Percentiles rank a stretch among this genome's conserved stretches.
These are phyloP conservation scores for Prorops nasuta DNA, from an alignment of 1,140 invertebrate genomes.

Conservation along the genomic window DNA sequence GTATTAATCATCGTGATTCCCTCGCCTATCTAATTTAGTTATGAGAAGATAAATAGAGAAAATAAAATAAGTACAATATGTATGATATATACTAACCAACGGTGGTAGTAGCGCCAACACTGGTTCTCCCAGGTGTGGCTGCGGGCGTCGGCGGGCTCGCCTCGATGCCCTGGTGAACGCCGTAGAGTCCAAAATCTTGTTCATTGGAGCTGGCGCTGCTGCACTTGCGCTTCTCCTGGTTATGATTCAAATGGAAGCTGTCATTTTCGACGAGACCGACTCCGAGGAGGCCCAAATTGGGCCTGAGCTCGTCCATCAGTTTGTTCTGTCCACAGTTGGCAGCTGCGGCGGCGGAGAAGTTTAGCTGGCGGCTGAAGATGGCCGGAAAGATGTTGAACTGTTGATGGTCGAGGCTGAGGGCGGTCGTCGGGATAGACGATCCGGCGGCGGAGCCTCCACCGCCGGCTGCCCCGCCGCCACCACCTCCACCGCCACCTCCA, in stretches of 20 bases:
- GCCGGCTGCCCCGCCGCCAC: conserved; percentile 21
- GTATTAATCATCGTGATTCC: too few relatives aligned
- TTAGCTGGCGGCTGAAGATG: conserved; percentile 82
- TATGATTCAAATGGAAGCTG: conserved; percentile 62
- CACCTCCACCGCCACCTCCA: conserved; percentile 28
- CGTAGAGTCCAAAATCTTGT: conserved; percentile 77
- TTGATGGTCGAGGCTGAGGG: conserved; percentile 65
- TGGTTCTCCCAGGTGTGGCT: conserved; percentile 59
- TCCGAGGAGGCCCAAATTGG: conserved; percentile 76
- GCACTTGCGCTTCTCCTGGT: conserved; percentile 66
- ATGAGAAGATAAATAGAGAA: too few relatives aligned
- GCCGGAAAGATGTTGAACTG: conserved; percentile 89
- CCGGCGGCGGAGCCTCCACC: conserved; percentile 22
- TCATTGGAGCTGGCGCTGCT: conserved; percentile 74
- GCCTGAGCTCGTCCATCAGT: conserved; percentile 80
- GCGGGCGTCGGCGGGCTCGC: conserved; percentile 58
- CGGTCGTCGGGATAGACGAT: conserved; percentile 48
- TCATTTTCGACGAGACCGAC: conserved; percentile 77
- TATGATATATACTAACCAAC: conserved; percentile 41
- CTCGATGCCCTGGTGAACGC: conserved; percentile 51
- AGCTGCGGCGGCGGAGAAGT: conserved; percentile 69
- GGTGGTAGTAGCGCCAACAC: conserved; percentile 40
- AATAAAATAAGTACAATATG: not conserved
- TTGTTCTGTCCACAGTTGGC: conserved; percentile 68
- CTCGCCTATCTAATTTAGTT: too few relatives aligned